Evolutionary conservation across 1,140 invertebrate species (phyloP).

Genomic region (Drosophila nigromelanica): DNA sequence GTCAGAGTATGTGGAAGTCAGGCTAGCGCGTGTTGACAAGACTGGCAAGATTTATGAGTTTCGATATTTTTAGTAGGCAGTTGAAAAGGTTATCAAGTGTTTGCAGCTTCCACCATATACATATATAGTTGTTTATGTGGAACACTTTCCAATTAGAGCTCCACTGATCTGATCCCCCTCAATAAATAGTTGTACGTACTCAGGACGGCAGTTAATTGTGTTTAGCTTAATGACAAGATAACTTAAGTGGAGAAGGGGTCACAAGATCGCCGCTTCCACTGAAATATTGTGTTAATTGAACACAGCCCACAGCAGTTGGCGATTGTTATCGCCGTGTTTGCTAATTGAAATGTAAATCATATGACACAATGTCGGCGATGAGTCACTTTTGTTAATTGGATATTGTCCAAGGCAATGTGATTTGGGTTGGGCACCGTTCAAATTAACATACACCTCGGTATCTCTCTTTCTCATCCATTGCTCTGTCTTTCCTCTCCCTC

Average conservation of each 20-base stretch:
- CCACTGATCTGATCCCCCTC: neutral
- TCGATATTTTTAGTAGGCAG: slow-evolving; percentile 17
- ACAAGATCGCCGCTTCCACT: slow-evolving; percentile 46
- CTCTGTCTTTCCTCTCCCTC: neutral
- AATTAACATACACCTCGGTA: neutral
- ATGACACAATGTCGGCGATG: slow-evolving; percentile 32
- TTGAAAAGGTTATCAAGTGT: slow-evolving; percentile 39
- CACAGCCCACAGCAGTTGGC: slow-evolving; percentile 16
- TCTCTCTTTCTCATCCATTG: neutral
- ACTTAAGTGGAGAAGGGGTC: slow-evolving; percentile 12
- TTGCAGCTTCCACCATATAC: slow-evolving; percentile 1
- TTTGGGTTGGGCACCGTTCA: slow-evolving; percentile 19
- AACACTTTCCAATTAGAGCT: slow-evolving; percentile 7
- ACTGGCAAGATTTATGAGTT: too few relatives aligned
- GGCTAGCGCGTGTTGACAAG: neutral
- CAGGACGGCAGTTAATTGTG: too few relatives aligned
- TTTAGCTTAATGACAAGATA: slow-evolving; percentile 31
- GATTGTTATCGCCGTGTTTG: slow-evolving; percentile 18
- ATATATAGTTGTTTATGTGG: neutral
- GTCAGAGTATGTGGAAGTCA: neutral
- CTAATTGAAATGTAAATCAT: slow-evolving; percentile 59
- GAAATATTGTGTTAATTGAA: slow-evolving; percentile 41
- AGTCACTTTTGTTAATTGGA: slow-evolving; percentile 62
- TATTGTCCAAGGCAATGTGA: slow-evolving; percentile 34
- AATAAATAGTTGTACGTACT: neutral